These are phyloP conservation scores for Eudyptes chrysolophus DNA, from an alignment of 2,113 vertebrate genomes.

Conservation along the genomic window DNA sequence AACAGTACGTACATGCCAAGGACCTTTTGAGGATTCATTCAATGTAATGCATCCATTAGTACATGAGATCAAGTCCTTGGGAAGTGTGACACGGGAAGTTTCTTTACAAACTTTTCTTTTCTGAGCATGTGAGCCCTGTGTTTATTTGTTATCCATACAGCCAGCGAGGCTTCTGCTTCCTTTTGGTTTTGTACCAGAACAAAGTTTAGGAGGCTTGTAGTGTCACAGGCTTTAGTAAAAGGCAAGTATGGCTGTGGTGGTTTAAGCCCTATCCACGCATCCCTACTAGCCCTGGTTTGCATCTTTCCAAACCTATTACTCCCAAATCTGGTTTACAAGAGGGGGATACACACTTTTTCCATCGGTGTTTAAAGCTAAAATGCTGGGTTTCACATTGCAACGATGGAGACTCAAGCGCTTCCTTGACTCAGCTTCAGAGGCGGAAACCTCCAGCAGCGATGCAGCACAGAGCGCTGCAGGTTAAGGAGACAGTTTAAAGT, in stretches of 20 bases:
- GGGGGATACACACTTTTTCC: not conserved
- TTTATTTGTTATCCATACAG: not conserved
- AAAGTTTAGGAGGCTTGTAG: not conserved
- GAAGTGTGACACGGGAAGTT: not conserved
- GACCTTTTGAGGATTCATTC: not conserved
- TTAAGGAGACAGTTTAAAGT: not conserved
- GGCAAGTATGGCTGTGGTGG: not conserved
- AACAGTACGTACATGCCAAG: fast-evolving
- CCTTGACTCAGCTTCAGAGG: not conserved
- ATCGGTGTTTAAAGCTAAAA: not conserved
- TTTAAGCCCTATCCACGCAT: not conserved
- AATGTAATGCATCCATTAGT: not conserved
- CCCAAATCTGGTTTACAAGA: not conserved
- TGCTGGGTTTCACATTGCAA: not conserved
- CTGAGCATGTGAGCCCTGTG: not conserved
- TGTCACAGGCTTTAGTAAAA: not conserved
- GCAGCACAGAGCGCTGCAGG: not conserved
- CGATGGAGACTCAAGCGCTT: not conserved
- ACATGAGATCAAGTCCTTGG: not conserved
- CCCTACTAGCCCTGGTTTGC: not conserved
- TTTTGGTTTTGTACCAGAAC: not conserved
- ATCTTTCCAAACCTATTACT: not conserved
- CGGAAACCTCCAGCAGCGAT: not conserved
- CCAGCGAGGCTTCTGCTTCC: not conserved
- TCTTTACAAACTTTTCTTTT: not conserved